These are phyloP conservation scores for Vimba vimba DNA, from an alignment of 2,113 vertebrate species.

Conservation along the genomic window DNA sequence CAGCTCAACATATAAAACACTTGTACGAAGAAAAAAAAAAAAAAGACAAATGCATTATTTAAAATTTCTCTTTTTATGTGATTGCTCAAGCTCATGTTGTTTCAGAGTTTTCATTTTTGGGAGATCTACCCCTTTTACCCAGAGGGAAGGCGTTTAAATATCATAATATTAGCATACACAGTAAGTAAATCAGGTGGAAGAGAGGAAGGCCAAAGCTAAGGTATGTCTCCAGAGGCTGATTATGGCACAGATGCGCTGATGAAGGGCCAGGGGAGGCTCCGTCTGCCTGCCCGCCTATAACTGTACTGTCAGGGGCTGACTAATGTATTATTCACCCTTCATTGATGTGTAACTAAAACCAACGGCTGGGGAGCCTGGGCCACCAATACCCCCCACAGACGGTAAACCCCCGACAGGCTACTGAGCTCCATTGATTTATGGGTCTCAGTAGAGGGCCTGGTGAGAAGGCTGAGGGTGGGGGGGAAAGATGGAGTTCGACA, in stretches of 20 bases:
- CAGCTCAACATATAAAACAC: neutral
- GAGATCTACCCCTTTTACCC: neutral
- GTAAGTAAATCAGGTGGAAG: conserved; percentile 9
- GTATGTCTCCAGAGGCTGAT: conserved; percentile 35
- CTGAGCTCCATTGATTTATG: conserved; percentile 72
- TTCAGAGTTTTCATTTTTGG: neutral
- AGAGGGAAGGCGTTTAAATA: neutral
- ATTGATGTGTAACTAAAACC: conserved; percentile 79
- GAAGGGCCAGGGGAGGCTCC: conserved; percentile 31
- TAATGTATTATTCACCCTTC: conserved; percentile 79
- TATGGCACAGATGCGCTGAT: conserved; percentile 37
- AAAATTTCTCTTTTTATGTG: too few relatives aligned
- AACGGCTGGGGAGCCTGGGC: conserved; percentile 61
- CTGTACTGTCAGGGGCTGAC: conserved; percentile 52
- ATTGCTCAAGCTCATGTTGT: too few relatives aligned
- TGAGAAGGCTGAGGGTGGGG: neutral
- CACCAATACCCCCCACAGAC: conserved; percentile 66
- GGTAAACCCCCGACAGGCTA: conserved; percentile 61
- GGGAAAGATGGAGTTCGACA: neutral
- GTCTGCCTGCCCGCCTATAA: conserved; percentile 21
- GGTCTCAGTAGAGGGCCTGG: conserved; percentile 49
- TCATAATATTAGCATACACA: neutral
- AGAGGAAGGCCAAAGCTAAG: conserved; percentile 3
- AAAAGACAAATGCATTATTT: too few relatives aligned
- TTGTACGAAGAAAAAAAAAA: too few relatives aligned